Evolutionary conservation across 2,888 invertebrate genomes (phyloP).

Genomic region (Sarcophaga variegata): DNA sequence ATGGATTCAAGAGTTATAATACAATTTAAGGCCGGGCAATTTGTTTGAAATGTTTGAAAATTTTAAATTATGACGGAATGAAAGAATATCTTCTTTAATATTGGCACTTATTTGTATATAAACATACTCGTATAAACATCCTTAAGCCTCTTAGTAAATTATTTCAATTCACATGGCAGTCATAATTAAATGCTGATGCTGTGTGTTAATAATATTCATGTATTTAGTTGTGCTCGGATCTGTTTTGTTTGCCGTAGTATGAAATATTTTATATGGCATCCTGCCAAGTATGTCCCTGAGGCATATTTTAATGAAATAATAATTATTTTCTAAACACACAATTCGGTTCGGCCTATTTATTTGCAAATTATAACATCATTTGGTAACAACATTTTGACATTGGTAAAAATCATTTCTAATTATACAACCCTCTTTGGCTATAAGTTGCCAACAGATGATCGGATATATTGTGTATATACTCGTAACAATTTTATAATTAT

Average conservation of each 20-base stretch:
- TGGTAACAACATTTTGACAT: constrained; percentile 22
- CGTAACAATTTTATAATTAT: no score
- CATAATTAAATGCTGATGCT: constrained; percentile 16
- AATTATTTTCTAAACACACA: constrained; percentile 52
- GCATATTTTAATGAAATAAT: constrained; percentile 47
- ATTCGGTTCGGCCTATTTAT: no score
- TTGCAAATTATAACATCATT: constrained; percentile 16
- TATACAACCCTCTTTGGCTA: neutral
- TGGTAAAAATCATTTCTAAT: constrained; percentile 1
- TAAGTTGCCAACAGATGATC: neutral
- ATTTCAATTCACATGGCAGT: constrained; percentile 3
- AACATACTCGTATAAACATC: no score
- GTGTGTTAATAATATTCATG: constrained; percentile 16
- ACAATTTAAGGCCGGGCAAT: neutral
- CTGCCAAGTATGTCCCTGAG: no score
- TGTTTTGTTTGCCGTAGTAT: constrained; percentile 8
- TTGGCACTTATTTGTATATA: no score
- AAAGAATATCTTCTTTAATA: no score
- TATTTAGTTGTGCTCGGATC: constrained; percentile 27
- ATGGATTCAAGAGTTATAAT: neutral
- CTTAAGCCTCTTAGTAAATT: neutral
- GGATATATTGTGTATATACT: neutral
- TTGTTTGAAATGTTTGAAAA: neutral
- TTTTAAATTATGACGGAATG: neutral
- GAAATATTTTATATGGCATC: constrained; percentile 43